These are phyloP conservation scores for Pteromalus puparum DNA, from an alignment of 1,140 invertebrate genomes.

Conservation along the genomic window DNA sequence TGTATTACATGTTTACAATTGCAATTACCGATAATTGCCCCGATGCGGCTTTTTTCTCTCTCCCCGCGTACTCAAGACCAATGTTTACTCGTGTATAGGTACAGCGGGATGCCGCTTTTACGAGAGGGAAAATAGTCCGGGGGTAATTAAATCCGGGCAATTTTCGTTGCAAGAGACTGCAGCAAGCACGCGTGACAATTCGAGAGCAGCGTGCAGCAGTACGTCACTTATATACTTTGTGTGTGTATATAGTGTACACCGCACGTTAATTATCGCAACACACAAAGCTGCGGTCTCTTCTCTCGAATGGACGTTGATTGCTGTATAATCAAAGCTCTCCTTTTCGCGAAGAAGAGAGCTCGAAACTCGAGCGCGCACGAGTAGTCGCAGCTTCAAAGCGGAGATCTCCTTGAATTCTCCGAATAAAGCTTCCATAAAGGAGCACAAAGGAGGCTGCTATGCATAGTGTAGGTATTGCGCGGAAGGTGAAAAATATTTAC, in stretches of 20 bases:
- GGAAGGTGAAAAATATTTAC: background rate
- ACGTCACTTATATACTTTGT: no score
- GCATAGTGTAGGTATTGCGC: background rate
- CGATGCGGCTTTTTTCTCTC: background rate
- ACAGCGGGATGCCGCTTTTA: background rate
- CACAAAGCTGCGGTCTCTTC: background rate
- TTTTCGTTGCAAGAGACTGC: background rate
- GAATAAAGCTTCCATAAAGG: background rate
- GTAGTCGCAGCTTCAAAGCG: background rate
- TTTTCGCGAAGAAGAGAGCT: no score
- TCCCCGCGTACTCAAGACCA: no score
- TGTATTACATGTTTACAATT: conserved; percentile 21
- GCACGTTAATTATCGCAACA: background rate
- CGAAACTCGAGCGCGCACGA: background rate
- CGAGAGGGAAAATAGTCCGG: background rate
- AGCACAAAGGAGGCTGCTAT: background rate
- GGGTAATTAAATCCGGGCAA: no score
- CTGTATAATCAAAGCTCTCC: background rate
- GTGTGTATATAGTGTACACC: background rate
- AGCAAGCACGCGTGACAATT: no score
- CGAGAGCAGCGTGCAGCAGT: no score
- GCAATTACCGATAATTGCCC: conserved; percentile 28
- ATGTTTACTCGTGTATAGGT: no score
- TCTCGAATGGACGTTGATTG: background rate
- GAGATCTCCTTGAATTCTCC: background rate